Evolutionary conservation across 2,888 invertebrate species (phyloP).

Genomic region (Macaria notata): DNA sequence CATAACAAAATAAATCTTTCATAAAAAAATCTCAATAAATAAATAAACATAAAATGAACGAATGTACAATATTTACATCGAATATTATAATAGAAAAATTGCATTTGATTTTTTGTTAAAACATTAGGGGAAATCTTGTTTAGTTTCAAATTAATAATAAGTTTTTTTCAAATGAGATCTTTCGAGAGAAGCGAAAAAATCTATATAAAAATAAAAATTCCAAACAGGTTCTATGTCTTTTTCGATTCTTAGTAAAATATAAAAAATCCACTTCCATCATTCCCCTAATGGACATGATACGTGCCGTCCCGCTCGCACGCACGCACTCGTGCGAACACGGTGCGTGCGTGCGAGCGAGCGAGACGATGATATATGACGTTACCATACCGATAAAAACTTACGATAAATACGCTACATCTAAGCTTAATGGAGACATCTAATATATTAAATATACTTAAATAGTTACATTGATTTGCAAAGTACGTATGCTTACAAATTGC

Average conservation of each 20-base stretch:
- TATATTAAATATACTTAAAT: slow-evolving; percentile 78
- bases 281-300: slow-evolving; percentile 77
- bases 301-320: slow-evolving; percentile 49
- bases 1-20: slow-evolving; percentile 69
- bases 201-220: slow-evolving; percentile 59
- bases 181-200: slow-evolving; percentile 56
- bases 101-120: slow-evolving; percentile 55
- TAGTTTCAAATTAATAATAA: slow-evolving; percentile 35
- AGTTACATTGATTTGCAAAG: slow-evolving; percentile 61
- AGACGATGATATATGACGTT: slow-evolving; percentile 61
- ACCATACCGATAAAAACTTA: slow-evolving; percentile 78
- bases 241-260: slow-evolving; percentile 80
- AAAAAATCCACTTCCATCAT: slow-evolving; percentile 74
- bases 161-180: slow-evolving; percentile 53
- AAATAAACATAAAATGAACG: slow-evolving; percentile 57
- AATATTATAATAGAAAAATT: slow-evolving; percentile 71
- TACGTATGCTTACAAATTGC: slow-evolving; percentile 49
- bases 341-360: slow-evolving; percentile 46
- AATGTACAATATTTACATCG: slow-evolving; percentile 81
- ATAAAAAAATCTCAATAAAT: slow-evolving; percentile 76
- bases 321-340: slow-evolving; percentile 22
- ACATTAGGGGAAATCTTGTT: slow-evolving; percentile 55
- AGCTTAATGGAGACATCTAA: slow-evolving; percentile 75
- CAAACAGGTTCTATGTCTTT: slow-evolving; percentile 69
- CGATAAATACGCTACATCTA: slow-evolving; percentile 66